Percentiles rank a stretch among this genome's conserved stretches.
Conservation (phyloP, 1,140 invertebrate species). For the Drosophila pseudoobscura region DNA sequence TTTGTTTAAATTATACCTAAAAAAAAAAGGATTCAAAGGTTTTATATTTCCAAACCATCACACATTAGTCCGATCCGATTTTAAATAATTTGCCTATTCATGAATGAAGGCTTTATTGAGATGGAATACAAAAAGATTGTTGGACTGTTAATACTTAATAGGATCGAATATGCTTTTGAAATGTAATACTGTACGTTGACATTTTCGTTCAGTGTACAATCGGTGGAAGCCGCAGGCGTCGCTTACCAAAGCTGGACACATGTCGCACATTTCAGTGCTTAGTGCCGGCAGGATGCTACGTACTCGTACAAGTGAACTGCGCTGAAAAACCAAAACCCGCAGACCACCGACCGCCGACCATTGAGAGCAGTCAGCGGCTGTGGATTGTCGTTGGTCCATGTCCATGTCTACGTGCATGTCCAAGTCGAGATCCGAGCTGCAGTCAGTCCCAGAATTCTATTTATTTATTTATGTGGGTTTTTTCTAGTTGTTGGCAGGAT, state of each 20-base stretch:
- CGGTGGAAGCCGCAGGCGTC: slow-evolving; percentile 14
- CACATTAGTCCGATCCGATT: too few species aligned
- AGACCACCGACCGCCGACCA: slow-evolving; percentile 3
- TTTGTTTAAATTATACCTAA: too few species aligned
- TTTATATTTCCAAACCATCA: too few species aligned
- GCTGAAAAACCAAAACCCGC: background rate
- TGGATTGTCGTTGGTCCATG: background rate
- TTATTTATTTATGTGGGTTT: slow-evolving; percentile 61
- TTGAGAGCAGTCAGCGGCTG: background rate
- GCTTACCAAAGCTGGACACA: slow-evolving; percentile 36
- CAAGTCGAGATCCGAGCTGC: slow-evolving; percentile 10
- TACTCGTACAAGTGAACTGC: slow-evolving; percentile 1
- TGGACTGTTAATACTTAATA: too few species aligned
- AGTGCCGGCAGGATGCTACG: background rate
- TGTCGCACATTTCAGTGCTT: slow-evolving; percentile 33
- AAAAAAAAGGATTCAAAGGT: too few species aligned
- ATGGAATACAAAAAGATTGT: too few species aligned
- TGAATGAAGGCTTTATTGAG: too few species aligned
- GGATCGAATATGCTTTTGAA: too few species aligned
- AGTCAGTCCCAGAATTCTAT: slow-evolving; percentile 49
- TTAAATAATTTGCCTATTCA: too few species aligned
- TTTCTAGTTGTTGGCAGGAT: slow-evolving; percentile 53
- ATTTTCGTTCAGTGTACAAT: too few species aligned
- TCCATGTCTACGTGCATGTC: background rate
- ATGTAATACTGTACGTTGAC: too few species aligned